phyloP scores from a whole-genome alignment of 2,113 vertebrate species.

The Pardalotus punctatus region DNA sequence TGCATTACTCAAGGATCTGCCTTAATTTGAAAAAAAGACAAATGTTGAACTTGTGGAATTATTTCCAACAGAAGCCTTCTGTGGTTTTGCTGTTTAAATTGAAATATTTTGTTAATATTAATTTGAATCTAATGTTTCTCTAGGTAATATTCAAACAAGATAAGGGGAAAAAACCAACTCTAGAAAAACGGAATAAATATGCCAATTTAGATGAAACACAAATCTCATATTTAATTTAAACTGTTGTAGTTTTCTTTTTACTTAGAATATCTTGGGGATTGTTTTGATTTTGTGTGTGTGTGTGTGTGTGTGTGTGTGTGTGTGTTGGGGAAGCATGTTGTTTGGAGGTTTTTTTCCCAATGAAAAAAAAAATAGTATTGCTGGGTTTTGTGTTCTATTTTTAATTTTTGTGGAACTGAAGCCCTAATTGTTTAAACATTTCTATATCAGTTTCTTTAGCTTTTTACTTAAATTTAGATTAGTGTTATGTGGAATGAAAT shows the following conservation, averaged over 20 bases:
- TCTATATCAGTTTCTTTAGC: background rate
- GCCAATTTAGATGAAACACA: background rate
- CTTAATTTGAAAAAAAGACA: background rate
- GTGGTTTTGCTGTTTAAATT: background rate
- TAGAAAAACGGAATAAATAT: background rate
- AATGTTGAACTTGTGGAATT: background rate
- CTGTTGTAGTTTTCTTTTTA: background rate
- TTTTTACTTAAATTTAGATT: background rate
- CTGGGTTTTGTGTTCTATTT: background rate
- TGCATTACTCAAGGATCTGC: background rate
- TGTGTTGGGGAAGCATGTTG: accelerated
- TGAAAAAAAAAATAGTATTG: background rate
- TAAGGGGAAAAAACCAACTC: background rate
- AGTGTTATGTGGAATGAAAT: background rate
- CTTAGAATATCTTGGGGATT: background rate
- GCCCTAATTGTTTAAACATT: background rate
- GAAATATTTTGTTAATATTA: background rate
- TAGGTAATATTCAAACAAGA: background rate
- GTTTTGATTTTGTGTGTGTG: background rate
- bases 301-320: background rate
- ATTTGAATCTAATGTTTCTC: background rate
- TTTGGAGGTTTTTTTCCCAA: background rate
- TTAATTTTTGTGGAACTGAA: background rate
- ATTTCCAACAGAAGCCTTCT: background rate
- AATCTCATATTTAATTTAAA: background rate